Evolutionary conservation across 1,140 invertebrate species (phyloP).

Genomic region (Holcopasites calliopsidis): DNA sequence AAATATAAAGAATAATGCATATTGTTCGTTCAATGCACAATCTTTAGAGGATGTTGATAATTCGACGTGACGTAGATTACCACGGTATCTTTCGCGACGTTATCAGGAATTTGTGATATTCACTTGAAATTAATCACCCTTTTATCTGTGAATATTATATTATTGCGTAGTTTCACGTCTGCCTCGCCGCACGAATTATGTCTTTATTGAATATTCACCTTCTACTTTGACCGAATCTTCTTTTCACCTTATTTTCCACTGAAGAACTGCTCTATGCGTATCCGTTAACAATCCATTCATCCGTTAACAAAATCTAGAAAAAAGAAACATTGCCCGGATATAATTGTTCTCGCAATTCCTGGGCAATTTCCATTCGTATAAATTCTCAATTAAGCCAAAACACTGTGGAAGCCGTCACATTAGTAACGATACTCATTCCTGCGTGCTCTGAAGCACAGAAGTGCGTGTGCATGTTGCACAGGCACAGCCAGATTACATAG

Average conservation of each 20-base stretch:
- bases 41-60: background rate
- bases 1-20: too few species aligned
- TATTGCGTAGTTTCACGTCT: background rate
- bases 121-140: constrained; percentile 27
- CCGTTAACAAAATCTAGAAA: too few species aligned
- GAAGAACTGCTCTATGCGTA: background rate
- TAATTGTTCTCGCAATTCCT: too few species aligned
- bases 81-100: background rate
- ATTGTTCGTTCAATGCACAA: background rate
- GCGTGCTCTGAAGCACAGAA: too few species aligned
- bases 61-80: constrained; percentile 6
- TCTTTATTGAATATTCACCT: constrained; percentile 10
- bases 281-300: too few species aligned
- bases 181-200: background rate
- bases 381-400: too few species aligned
- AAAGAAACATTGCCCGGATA: too few species aligned
- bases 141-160: constrained; percentile 1
- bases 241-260: constrained; percentile 5
- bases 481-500: too few species aligned
- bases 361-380: too few species aligned
- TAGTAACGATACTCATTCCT: too few species aligned
- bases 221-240: background rate
- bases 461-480: too few species aligned
- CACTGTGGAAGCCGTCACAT: too few species aligned
- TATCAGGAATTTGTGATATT: constrained; percentile 24